Base-by-base conservation (phyloP, 2,797 vertebrate species). In the Intellagama lesueurii region DNA sequence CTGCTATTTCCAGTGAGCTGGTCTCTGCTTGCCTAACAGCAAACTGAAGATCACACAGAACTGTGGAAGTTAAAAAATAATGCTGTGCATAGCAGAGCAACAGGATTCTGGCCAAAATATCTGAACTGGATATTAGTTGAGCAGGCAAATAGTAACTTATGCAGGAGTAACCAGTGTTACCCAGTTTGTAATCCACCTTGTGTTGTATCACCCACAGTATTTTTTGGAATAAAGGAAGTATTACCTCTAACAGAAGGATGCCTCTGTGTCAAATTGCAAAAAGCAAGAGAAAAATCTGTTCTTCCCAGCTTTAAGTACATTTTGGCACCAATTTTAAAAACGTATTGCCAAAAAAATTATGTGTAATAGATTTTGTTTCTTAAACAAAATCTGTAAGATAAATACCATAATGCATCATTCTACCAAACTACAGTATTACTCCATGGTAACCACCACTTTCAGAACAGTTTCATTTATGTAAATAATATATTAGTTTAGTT, bases 391-490 rank as follows among this genome's bases (percentile, higher is more conserved):
- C 56, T 91, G 56, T 52, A 82, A 82, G 19, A 16, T n/a, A 30
- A 56, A 69, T 90, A 78, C 14, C 52, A 69, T 87, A 52, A 92
- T 0, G 0, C 5, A 52, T 17, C 3, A 66, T 84, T 81, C 83
- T 84, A 90, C 40, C 24, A 44, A 17, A 26, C n/a, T 89, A 47
- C 75, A 78, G 66, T 85, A 22, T 7, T 81, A 56, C 82, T 72
- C 2, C 7, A 4, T 44, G 70, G 72, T 40, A 75, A 40, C 80
- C 91, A 75, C 78, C 35, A 11, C n/a, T 47, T 90, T 52, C 47
- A 83, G 81, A 78, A 47, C 72, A 72, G 52, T 90, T 91, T 81
- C 84, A 32, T 86, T 91, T 84, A 28, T 64, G 30, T 35, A 79
- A 72, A 87, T 44, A n/a, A 72, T 79, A 8, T 14, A 80, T 75